Conservation (phyloP, 2,113 vertebrate species). For the Chunga burmeisteri region DNA sequence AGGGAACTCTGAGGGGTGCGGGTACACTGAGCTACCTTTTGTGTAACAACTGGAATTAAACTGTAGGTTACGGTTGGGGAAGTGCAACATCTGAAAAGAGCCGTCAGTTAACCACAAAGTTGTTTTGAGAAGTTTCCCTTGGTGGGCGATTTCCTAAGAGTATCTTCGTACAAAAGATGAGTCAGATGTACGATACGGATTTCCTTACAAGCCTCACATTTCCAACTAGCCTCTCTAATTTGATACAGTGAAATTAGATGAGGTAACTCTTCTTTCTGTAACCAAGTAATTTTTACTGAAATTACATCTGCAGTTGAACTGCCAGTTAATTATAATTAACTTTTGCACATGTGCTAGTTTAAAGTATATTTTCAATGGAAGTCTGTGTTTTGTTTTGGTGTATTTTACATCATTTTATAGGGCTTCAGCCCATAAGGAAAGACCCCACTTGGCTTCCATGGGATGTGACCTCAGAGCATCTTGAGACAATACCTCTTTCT, state of each 20-base stretch:
- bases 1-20: neutral
- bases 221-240: neutral
- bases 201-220: neutral
- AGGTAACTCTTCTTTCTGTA: neutral
- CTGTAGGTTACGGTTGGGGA: neutral
- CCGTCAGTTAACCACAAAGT: neutral
- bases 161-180: neutral
- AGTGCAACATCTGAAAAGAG: neutral
- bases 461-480: neutral
- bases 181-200: neutral
- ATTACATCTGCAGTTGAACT: neutral
- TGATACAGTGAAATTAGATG: neutral
- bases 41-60: neutral
- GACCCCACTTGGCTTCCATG: neutral
- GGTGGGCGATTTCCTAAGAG: neutral
- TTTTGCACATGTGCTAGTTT: neutral
- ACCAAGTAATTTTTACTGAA: neutral
- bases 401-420: neutral
- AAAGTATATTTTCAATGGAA: neutral
- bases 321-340: neutral
- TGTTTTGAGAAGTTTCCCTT: neutral
- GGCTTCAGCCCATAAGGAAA: neutral
- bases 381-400: neutral
- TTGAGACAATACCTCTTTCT: no score
- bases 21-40: neutral